These are phyloP conservation scores for Sebastolobus alascanus DNA, from an alignment of 2,797 vertebrate genomes.

Conservation along the genomic window DNA sequence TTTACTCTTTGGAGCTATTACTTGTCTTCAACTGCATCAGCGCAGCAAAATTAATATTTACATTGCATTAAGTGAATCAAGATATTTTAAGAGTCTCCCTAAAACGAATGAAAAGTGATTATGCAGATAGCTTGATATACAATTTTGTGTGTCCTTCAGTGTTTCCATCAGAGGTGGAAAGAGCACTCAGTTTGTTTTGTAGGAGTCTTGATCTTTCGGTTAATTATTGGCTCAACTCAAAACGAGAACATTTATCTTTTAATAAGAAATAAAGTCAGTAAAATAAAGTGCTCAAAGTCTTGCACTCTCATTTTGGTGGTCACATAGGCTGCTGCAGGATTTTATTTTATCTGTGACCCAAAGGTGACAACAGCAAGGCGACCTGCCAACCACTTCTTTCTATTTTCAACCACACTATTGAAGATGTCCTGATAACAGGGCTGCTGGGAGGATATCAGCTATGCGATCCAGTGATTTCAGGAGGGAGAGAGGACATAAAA, in stretches of 20 bases:
- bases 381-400: constrained; percentile 51
- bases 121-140: neutral
- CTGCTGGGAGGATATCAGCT: constrained; percentile 62
- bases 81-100: neutral
- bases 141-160: neutral
- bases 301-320: constrained; percentile 10
- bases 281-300: constrained; percentile 37
- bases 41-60: neutral
- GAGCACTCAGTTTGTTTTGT: neutral
- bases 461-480: constrained; percentile 58
- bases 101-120: constrained; percentile 4
- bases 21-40: neutral
- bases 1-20: neutral
- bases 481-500: constrained; percentile 55
- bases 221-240: constrained; percentile 21
- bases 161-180: constrained; percentile 1
- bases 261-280: constrained; percentile 19
- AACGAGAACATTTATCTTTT: constrained; percentile 1
- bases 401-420: constrained; percentile 60
- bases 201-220: neutral
- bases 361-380: constrained; percentile 59
- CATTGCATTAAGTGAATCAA: constrained; percentile 2
- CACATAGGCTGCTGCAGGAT: constrained; percentile 14
- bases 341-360: constrained; percentile 45
- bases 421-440: constrained; percentile 63